Percentiles rank a stretch among this genome's conserved stretches.
phyloP scores from a whole-genome alignment of 2,797 vertebrate species.

The Eremophila alpestris region DNA sequence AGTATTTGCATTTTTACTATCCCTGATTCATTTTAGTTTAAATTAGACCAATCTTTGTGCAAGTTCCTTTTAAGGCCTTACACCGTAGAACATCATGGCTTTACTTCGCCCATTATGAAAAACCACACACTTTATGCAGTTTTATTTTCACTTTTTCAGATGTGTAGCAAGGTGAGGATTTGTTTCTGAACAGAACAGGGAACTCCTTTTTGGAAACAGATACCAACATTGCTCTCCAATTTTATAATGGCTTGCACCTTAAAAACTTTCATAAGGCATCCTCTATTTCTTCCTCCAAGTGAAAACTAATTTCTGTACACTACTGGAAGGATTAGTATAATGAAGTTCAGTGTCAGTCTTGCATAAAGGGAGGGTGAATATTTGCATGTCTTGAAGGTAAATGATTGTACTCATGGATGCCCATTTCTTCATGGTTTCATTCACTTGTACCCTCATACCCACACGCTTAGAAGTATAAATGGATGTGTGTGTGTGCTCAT shows the following conservation, averaged over 20 bases:
- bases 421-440: not conserved
- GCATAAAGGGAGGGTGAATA: not conserved
- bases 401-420: not conserved
- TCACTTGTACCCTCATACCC: not conserved
- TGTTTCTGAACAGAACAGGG: not conserved
- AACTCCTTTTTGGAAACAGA: not conserved
- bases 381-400: not conserved
- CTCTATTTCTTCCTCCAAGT: not conserved
- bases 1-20: not conserved
- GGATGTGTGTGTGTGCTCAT: fast-evolving
- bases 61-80: not conserved
- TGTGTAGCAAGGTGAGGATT: not conserved
- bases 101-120: not conserved
- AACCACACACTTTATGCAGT: not conserved
- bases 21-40: not conserved
- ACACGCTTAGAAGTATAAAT: not conserved
- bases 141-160: not conserved
- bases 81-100: not conserved
- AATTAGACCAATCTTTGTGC: not conserved
- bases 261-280: not conserved
- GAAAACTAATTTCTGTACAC: not conserved
- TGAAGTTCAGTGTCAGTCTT: not conserved
- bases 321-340: not conserved
- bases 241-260: not conserved
- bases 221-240: not conserved